Evolutionary conservation across 2,113 vertebrate species (phyloP).

Genomic region (Silurus meridionalis): DNA sequence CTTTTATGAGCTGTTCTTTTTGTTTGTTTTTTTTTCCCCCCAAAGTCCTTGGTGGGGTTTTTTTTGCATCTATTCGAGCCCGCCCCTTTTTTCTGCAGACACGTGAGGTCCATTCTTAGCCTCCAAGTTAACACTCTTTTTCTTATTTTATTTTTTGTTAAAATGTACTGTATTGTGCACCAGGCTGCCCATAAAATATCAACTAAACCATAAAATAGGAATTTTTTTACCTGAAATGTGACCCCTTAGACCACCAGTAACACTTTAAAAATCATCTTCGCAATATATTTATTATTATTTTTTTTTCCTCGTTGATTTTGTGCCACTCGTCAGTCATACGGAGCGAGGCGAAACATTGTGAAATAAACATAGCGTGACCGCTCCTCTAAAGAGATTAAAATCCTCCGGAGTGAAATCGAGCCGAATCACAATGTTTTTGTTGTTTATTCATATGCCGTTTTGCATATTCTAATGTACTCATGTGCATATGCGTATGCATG

Average conservation of each 20-base stretch:
- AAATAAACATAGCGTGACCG: not conserved
- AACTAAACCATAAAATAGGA: not conserved
- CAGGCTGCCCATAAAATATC: not conserved
- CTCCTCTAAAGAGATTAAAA: constrained; percentile 14
- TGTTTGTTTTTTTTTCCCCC: not conserved
- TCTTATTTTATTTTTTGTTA: not conserved
- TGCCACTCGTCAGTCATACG: not conserved
- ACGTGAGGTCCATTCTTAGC: constrained; percentile 43
- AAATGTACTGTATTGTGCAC: not conserved
- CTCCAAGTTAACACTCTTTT: constrained; percentile 26
- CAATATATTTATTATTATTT: not conserved
- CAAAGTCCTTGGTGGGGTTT: not conserved
- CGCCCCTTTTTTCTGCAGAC: constrained; percentile 9
- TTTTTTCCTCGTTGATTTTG: not conserved
- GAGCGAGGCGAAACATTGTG: not conserved
- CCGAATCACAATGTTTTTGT: constrained; percentile 13
- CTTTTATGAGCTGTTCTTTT: not conserved
- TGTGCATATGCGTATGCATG: constrained; percentile 6
- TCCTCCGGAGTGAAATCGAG: not conserved
- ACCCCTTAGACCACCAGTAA: not conserved
- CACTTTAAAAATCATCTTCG: not conserved
- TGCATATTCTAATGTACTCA: constrained; percentile 7
- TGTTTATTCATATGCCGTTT: not conserved
- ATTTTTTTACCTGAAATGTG: not conserved
- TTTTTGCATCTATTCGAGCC: not conserved